These are phyloP conservation scores for Cavia porcellus DNA, from an alignment of 2,113 vertebrate genomes.

Conservation along the genomic window DNA sequence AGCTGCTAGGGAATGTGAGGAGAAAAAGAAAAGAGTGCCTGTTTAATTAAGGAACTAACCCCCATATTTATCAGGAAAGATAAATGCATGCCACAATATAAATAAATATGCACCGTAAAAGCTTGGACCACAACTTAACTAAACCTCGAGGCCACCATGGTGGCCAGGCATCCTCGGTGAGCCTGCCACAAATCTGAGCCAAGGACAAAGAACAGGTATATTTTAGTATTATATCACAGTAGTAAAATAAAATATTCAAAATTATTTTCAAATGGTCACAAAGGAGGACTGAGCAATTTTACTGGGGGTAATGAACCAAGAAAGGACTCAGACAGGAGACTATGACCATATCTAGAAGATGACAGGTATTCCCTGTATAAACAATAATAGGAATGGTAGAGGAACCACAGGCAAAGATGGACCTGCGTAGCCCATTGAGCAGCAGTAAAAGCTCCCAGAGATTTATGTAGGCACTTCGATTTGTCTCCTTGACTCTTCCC, in stretches of 20 bases:
- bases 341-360: background rate
- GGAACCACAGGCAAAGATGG: background rate
- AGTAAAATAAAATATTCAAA: background rate
- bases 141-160: background rate
- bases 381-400: background rate
- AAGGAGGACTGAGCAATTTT: background rate
- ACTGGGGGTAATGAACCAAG: background rate
- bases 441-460: background rate
- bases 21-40: background rate
- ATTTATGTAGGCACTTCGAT: accelerated
- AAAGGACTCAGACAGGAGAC: background rate
- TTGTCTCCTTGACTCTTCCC: background rate
- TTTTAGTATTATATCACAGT: background rate
- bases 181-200: background rate
- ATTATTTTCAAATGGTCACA: background rate
- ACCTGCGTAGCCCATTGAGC: background rate
- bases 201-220: conserved; percentile 23
- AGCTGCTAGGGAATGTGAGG: background rate
- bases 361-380: background rate
- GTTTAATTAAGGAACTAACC: background rate
- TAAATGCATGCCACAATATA: background rate
- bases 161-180: no score
- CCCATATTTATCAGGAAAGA: conserved; percentile 5
- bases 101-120: background rate
- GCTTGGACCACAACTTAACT: background rate